These are phyloP conservation scores for Ceratina japonica DNA, from an alignment of 1,140 invertebrate species.

Conservation along the genomic window DNA sequence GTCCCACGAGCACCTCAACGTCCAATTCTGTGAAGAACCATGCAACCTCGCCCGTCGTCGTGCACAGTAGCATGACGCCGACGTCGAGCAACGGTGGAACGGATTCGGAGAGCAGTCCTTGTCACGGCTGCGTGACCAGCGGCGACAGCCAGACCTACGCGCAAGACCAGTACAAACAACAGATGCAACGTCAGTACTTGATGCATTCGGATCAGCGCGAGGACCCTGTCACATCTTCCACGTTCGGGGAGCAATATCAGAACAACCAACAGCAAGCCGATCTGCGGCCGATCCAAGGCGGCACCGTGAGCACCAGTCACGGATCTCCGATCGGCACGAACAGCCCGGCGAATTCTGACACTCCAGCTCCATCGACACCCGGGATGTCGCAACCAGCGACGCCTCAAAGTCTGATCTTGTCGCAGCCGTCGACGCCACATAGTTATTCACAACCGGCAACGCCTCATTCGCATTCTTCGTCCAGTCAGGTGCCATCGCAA, in stretches of 20 bases:
- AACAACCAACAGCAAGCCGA: slow-evolving; percentile 74
- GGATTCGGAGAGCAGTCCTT: slow-evolving; percentile 70
- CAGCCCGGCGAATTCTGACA: slow-evolving; percentile 75
- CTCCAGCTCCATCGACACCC: slow-evolving; percentile 68
- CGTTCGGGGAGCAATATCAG: slow-evolving; percentile 82
- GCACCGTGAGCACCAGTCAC: slow-evolving; percentile 87
- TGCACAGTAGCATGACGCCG: slow-evolving; percentile 76
- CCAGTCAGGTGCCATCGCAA: slow-evolving; percentile 59
- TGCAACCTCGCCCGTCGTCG: slow-evolving; percentile 74
- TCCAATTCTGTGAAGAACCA: slow-evolving; percentile 73
- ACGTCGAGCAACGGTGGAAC: slow-evolving; percentile 68
- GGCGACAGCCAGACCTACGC: slow-evolving; percentile 69
- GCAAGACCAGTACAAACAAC: slow-evolving; percentile 73
- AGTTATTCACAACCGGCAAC: slow-evolving; percentile 77
- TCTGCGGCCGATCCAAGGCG: slow-evolving; percentile 86
- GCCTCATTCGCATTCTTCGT: slow-evolving; percentile 66
- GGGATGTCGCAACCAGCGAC: slow-evolving; percentile 75
- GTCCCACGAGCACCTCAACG: slow-evolving; percentile 70
- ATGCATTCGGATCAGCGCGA: slow-evolving; percentile 80
- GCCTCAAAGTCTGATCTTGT: slow-evolving; percentile 74
- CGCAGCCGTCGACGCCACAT: slow-evolving; percentile 74
- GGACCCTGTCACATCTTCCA: slow-evolving; percentile 86
- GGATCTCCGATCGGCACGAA: slow-evolving; percentile 83
- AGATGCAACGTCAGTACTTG: slow-evolving; percentile 71
- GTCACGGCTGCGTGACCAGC: slow-evolving; percentile 70